These are phyloP conservation scores for Drosophila virilis DNA, from an alignment of 1,140 invertebrate species.

Conservation along the genomic window DNA sequence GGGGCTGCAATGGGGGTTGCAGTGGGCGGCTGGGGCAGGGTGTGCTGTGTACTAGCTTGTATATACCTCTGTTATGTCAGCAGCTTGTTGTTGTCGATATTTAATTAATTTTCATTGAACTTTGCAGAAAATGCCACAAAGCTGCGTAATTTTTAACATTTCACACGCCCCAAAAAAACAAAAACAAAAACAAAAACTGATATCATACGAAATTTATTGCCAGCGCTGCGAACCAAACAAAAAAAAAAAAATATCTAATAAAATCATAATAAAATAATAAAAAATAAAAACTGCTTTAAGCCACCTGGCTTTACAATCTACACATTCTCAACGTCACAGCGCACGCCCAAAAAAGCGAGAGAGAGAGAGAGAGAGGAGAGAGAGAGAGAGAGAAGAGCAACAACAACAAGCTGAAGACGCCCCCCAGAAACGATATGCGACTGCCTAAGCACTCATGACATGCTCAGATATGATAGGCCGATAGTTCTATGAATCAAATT, in stretches of 20 bases:
- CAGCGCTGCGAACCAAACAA: constrained; percentile 14
- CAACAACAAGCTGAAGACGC: constrained; percentile 3
- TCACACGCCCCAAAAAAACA: constrained; percentile 19
- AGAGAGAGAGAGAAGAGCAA: constrained; percentile 6
- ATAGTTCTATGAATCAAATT: not conserved
- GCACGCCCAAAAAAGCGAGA: constrained; percentile 10
- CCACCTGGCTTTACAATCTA: constrained; percentile 34
- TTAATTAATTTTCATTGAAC: constrained; percentile 72
- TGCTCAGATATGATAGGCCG: not conserved
- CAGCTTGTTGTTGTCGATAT: constrained; percentile 38
- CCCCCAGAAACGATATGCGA: constrained; percentile 6
- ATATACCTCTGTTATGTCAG: not conserved
- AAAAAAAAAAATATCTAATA: constrained; percentile 47
- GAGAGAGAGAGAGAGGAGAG: too few relatives aligned
- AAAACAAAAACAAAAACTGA: constrained; percentile 15
- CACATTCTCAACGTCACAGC: constrained; percentile 4
- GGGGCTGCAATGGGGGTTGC: too few relatives aligned
- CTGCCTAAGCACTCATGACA: not conserved
- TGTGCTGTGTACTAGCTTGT: not conserved
- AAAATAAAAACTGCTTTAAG: constrained; percentile 21
- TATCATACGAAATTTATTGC: constrained; percentile 48
- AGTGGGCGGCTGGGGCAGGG: too few relatives aligned
- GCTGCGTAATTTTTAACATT: constrained; percentile 36
- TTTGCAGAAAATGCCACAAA: constrained; percentile 58
- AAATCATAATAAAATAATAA: constrained; percentile 50